Base-by-base conservation (phyloP, 1,140 invertebrate genomes). In the Drosophila repletoides region DNA sequence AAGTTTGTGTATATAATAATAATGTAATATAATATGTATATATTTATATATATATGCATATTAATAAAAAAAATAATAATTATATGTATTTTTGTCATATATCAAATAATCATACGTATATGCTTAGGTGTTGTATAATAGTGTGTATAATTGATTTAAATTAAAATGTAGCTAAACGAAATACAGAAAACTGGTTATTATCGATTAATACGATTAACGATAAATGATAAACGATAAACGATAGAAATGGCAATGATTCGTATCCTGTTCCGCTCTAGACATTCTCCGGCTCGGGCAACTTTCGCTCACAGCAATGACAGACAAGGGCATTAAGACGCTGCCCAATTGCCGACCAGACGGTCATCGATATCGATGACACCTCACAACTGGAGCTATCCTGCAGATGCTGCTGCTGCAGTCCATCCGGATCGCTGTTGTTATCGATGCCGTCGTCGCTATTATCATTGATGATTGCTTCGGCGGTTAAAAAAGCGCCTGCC, bases 241-340 rank as follows among this genome's bases (percentile, higher is more conserved):
- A n/a, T n/a, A n/a, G n/a, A n/a, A n/a, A n/a, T n/a, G n/a, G n/a
- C n/a, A n/a, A n/a, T n/a, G n/a, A n/a, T n/a, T n/a, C n/a, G n/a
- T n/a, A n/a, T n/a, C n/a, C n/a, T n/a, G n/a, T 21, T 1, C 21
- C 10, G 7, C 34, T 28, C 3, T 89, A 90, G 40, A 90, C 88
- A 87, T 89, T 90, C 26, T 90, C 89, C 55, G 89, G 89, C 46
- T 90, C 89, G 9, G 89, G 89, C 38, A 90, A 73, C 65, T 90
- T 90, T 9, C 80, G 76, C 49, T 90, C 89, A 66, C 89, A 90
- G 65, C 89, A 90, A 72, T 90, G 80, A 19, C 89, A 90, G 26
- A 89, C 80, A 45, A 90, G 79, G n/a, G 83, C 79, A 58, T 88
- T 90, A 21, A 90, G 58, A 4, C 88, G 76, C 36, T 90, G 76